A percentile compares a stretch with the other conserved stretches of the same genome.
phyloP scores from a whole-genome alignment of 2,797 vertebrate species.

The Rousettus madagascariensis region DNA sequence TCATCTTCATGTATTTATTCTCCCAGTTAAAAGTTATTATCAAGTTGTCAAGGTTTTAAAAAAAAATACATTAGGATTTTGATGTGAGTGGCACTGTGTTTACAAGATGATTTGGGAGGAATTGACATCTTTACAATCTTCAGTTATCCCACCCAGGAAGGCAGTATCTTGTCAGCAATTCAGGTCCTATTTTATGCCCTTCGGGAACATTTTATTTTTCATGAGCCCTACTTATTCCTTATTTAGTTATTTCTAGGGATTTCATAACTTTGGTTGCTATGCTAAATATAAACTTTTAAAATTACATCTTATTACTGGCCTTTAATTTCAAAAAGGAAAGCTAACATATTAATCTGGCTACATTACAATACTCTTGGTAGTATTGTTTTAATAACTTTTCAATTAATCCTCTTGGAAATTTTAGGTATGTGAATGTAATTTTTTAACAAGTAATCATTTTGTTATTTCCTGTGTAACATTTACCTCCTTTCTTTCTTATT shows the following conservation, averaged over 20 bases:
- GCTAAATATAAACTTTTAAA: not conserved
- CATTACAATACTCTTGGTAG: not conserved
- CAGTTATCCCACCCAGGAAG: conserved; percentile 24
- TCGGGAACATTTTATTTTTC: not conserved
- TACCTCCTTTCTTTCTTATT: not conserved
- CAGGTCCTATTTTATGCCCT: not conserved
- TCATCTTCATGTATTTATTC: conserved; percentile 46
- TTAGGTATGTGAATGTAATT: not conserved
- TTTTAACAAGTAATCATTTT: not conserved
- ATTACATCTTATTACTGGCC: not conserved
- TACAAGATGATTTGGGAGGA: conserved; percentile 29
- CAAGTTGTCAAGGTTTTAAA: conserved; percentile 59
- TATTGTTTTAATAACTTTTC: not conserved
- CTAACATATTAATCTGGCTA: not conserved
- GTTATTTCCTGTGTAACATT: not conserved
- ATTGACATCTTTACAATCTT: conserved; percentile 39
- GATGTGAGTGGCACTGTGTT: conserved; percentile 11
- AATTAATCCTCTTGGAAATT: not conserved
- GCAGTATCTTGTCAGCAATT: not conserved
- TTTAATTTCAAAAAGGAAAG: conserved; percentile 21
- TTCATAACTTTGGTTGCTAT: not conserved
- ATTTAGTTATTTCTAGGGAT: conserved; percentile 19
- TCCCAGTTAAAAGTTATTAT: conserved; percentile 61
- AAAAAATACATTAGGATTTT: conserved; percentile 43
- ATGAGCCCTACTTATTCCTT: not conserved